Conservation (phyloP, 2,113 vertebrate genomes). For the Mus musculus region DNA sequence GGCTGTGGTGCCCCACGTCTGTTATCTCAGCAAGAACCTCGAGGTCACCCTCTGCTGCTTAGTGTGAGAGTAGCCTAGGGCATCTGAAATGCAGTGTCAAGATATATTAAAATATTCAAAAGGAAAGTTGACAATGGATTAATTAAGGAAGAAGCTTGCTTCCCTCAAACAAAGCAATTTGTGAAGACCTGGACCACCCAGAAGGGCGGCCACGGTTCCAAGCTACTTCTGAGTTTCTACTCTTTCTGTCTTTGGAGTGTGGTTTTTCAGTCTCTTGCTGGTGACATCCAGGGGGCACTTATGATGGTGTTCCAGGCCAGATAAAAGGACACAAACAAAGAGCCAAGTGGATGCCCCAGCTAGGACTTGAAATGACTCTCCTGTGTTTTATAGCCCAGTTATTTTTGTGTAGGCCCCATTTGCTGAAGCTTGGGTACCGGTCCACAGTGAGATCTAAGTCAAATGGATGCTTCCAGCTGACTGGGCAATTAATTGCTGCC, state of each 20-base stretch:
- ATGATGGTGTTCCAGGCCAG: background rate
- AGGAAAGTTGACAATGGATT: background rate
- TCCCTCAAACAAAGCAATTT: constrained; percentile 42
- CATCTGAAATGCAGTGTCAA: background rate
- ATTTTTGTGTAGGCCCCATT: background rate
- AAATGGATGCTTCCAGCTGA: background rate
- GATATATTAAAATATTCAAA: background rate
- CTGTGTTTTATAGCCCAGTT: background rate
- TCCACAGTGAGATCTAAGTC: background rate
- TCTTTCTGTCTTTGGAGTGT: background rate
- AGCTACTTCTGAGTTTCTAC: background rate
- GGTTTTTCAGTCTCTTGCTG: background rate
- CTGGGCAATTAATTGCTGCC: background rate
- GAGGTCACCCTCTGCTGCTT: background rate
- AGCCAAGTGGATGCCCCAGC: background rate
- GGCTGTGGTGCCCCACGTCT: background rate
- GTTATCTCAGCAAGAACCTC: background rate
- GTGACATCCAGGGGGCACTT: background rate
- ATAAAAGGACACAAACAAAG: background rate
- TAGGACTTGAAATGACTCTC: background rate
- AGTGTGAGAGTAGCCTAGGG: background rate
- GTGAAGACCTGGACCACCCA: background rate
- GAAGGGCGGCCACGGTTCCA: accelerated
- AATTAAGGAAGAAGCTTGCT: background rate
- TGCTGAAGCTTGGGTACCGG: background rate